Percentiles rank a stretch among this genome's conserved stretches.
phyloP scores from a whole-genome alignment of 1,140 invertebrate genomes.

The Stratiolaelaps scimitus region DNA sequence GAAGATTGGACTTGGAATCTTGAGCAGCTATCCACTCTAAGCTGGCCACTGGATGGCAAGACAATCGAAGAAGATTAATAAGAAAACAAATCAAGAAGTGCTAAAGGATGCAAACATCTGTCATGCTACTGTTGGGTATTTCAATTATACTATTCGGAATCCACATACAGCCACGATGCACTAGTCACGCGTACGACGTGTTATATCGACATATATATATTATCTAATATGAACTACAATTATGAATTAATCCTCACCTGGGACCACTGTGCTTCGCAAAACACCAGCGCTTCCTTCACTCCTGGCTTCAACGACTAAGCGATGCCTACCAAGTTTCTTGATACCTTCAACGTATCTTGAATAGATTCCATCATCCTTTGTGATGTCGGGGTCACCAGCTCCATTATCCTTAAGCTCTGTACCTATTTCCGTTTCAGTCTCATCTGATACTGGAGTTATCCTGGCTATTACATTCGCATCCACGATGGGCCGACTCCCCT shows the following conservation, averaged over 20 bases:
- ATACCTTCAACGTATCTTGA: conserved; percentile 24
- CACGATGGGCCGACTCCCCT: conserved; percentile 10
- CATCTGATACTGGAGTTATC: conserved; percentile 14
- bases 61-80: too few species aligned
- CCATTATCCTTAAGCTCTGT: conserved; percentile 23
- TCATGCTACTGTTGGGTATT: too few species aligned
- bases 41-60: too few species aligned
- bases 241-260: neutral
- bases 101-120: too few species aligned
- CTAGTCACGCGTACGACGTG: too few species aligned
- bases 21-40: too few species aligned
- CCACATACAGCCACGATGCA: too few species aligned
- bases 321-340: conserved; percentile 9
- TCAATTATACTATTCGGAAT: too few species aligned
- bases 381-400: conserved; percentile 23
- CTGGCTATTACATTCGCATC: conserved; percentile 8
- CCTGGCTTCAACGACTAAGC: conserved; percentile 10
- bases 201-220: too few species aligned
- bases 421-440: conserved; percentile 7
- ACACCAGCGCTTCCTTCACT: conserved; percentile 16
- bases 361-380: conserved; percentile 26
- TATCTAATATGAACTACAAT: too few species aligned
- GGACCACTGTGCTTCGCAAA: neutral
- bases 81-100: too few species aligned
- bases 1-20: too few species aligned